A percentile compares a stretch with the other conserved stretches of the same genome.
phyloP scores from a whole-genome alignment of 2,888 invertebrate genomes.

The Plebejus melissa region DNA sequence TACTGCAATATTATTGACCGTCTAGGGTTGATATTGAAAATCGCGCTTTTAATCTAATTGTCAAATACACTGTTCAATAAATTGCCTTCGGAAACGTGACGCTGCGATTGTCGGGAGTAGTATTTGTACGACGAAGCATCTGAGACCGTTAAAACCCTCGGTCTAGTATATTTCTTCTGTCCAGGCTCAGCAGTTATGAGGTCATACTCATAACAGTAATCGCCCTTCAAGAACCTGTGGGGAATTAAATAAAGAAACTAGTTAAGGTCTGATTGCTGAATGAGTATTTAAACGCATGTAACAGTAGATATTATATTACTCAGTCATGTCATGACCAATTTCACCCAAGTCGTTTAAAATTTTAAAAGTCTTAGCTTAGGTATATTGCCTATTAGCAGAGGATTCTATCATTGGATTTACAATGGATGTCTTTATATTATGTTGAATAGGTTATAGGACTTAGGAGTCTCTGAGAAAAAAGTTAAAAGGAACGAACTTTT shows the following conservation, averaged over 20 bases:
- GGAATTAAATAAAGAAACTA: neutral
- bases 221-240: conserved; percentile 56
- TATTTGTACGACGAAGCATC: conserved; percentile 33
- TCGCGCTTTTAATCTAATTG: neutral
- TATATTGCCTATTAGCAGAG: no score
- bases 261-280: no score
- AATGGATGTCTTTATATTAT: no score
- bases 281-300: no score
- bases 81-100: conserved; percentile 4
- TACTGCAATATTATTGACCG: no score
- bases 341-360: no score
- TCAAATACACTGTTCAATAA: no score
- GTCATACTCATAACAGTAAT: conserved; percentile 62
- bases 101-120: neutral
- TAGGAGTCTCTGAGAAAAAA: neutral
- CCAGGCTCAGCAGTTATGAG: conserved; percentile 37
- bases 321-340: no score
- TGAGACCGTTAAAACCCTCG: conserved; percentile 39
- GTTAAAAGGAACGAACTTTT: conserved; percentile 47
- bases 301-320: no score
- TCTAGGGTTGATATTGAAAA: no score
- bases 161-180: conserved; percentile 33
- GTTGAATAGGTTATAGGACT: no score
- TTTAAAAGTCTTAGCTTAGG: neutral
- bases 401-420: no score